These are phyloP conservation scores for Caenorhabditis tropicalis DNA, from an alignment of 1,140 invertebrate genomes.

Conservation along the genomic window DNA sequence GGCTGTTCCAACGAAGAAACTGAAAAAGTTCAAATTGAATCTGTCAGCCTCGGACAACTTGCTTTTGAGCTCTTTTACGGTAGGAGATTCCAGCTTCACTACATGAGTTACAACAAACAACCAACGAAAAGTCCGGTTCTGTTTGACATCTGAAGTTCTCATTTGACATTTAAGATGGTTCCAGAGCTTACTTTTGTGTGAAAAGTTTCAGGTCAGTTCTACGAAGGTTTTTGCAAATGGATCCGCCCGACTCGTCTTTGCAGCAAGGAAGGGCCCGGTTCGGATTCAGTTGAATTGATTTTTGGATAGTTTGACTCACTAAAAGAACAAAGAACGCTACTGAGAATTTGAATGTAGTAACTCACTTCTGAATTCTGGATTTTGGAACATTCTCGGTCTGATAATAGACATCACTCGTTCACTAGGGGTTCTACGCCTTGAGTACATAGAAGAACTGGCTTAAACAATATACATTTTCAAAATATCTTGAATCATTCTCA, in stretches of 20 bases:
- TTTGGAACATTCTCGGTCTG: conserved; percentile 21
- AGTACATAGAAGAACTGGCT: conserved; percentile 15
- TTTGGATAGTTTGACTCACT: background rate
- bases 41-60: background rate
- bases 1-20: background rate
- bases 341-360: too few species aligned
- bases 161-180: background rate
- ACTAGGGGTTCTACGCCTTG: background rate
- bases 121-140: conserved; percentile 55
- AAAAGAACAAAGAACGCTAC: background rate
- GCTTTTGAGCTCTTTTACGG: conserved; percentile 54
- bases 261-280: conserved; percentile 52
- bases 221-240: conserved; percentile 52
- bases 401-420: conserved; percentile 1
- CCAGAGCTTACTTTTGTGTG: conserved; percentile 35
- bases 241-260: conserved; percentile 55
- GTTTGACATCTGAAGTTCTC: conserved; percentile 45
- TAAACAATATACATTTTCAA: background rate
- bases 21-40: background rate
- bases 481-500: background rate
- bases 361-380: conserved; percentile 9
- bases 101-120: conserved; percentile 56
- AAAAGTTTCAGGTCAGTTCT: conserved; percentile 45
- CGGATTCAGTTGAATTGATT: conserved; percentile 33
- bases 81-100: conserved; percentile 49